phyloP scores from a whole-genome alignment of 2,113 vertebrate species.

The Heptranchias perlo region DNA sequence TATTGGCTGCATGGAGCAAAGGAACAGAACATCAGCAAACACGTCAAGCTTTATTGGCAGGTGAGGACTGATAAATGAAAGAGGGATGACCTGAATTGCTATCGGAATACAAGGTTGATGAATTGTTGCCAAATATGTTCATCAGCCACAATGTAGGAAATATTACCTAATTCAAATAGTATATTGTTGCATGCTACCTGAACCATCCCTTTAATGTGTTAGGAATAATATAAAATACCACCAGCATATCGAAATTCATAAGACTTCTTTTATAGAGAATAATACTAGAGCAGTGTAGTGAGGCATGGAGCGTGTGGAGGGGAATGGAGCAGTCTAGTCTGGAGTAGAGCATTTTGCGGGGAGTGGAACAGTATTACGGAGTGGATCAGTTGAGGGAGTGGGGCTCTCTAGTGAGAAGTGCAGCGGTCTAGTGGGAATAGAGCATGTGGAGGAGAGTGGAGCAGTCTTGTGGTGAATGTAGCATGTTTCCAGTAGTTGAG shows the following conservation, averaged over 20 bases:
- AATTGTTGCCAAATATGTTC: slow-evolving; percentile 65
- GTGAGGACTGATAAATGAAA: slow-evolving; percentile 62
- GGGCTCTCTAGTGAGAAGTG: not conserved
- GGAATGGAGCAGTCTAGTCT: not conserved
- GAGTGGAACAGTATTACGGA: not conserved
- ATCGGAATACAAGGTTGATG: slow-evolving; percentile 63
- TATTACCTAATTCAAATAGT: not conserved
- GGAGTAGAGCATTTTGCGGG: not conserved
- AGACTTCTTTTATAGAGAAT: not conserved
- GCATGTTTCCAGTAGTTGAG: too few relatives aligned
- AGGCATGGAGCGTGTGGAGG: not conserved
- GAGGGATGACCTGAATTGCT: slow-evolving; percentile 51
- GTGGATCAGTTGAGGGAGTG: not conserved
- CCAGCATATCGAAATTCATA: not conserved
- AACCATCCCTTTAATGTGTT: not conserved
- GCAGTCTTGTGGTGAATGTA: too few relatives aligned
- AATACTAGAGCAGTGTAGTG: not conserved
- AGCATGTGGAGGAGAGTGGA: too few relatives aligned
- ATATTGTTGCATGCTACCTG: not conserved
- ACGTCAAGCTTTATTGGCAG: slow-evolving; percentile 83
- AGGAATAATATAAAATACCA: not conserved
- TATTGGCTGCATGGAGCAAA: slow-evolving; percentile 64
- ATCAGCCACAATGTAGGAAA: not conserved
- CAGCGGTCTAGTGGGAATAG: too few relatives aligned
- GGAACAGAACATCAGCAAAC: slow-evolving; percentile 60